These are phyloP conservation scores for Tachycineta bicolor DNA, from an alignment of 2,113 vertebrate species.

Conservation along the genomic window DNA sequence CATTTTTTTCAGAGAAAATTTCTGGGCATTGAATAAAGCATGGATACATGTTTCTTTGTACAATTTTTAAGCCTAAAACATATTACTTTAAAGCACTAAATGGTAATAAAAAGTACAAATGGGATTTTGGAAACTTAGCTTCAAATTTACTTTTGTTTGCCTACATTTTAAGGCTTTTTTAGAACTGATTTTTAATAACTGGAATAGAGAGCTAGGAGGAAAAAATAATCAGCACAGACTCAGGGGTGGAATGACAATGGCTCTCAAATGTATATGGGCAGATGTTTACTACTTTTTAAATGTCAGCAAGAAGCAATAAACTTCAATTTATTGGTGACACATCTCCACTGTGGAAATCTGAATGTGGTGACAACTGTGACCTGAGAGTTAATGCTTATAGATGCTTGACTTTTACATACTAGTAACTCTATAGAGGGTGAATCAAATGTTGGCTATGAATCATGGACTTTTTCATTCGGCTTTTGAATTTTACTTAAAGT, in stretches of 20 bases:
- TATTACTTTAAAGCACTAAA: background rate
- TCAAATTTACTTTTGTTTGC: background rate
- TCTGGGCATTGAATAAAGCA: background rate
- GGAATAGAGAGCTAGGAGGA: background rate
- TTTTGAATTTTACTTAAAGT: background rate
- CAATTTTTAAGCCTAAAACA: background rate
- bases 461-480: background rate
- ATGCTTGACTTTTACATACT: background rate
- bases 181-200: background rate
- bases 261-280: background rate
- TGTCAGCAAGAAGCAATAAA: slow-evolving; percentile 24
- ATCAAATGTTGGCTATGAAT: background rate
- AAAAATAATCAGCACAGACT: background rate
- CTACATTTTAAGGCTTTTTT: background rate
- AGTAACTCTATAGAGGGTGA: background rate
- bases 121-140: background rate
- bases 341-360: background rate
- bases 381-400: background rate
- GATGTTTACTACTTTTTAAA: slow-evolving; percentile 31
- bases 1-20: background rate
- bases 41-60: background rate
- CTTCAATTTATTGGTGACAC: background rate
- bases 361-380: background rate
- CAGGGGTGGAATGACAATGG: background rate
- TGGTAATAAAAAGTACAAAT: background rate